Evolutionary conservation across 2,797 vertebrate species (phyloP), one percentile per base, ranked within the genome.

Genomic region (Oreortyx pictus): DNA sequence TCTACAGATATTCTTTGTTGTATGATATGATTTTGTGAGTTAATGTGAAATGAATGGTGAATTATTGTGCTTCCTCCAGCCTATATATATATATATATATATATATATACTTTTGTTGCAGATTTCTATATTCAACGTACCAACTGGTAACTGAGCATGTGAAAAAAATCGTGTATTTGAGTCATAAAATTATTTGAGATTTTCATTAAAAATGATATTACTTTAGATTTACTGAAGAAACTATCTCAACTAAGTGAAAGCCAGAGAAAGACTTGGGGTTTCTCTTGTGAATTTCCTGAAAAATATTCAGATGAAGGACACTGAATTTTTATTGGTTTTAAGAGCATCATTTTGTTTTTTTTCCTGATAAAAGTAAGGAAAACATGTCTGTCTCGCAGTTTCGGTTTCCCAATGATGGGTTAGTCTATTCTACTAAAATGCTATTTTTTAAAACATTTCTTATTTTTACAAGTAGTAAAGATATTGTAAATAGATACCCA

Each of bases 321-420:
- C 0, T 13, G 9, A 65, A 1, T 70, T 73, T 66, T 20, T 59
- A 20, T 23, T 35, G 15, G 24, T 59, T 73, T 82, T 59, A 60
- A 5, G 1, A 73, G 4, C 1, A 19, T 8, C 54, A 7, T 0
- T 50, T n/a, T 49, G 10, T 65, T 4, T 41, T 7, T 11, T 81
- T 68, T 82, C 49, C 13, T 62, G 10, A 4, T 39, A 39, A 46
- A 75, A 41, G 5, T 43, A 46, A 71, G 19, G 59, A 10, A 39
- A 88, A 62, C 1, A 29, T 18, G 6, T 59, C 39, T 73, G 6
- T 31, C 17, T 12, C 25, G 39, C 0, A 3, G 56, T 90, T 77
- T 67, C 2, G 11, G 16, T 46, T 74, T 59, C 44, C 0, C 6
- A 44, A 2, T 52, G 44, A 27, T 41, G 46, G 74, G 4, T 71